Percentiles rank a stretch among this genome's conserved stretches.
phyloP scores from a whole-genome alignment of 2,888 invertebrate genomes.

The Papilio demoleus region DNA sequence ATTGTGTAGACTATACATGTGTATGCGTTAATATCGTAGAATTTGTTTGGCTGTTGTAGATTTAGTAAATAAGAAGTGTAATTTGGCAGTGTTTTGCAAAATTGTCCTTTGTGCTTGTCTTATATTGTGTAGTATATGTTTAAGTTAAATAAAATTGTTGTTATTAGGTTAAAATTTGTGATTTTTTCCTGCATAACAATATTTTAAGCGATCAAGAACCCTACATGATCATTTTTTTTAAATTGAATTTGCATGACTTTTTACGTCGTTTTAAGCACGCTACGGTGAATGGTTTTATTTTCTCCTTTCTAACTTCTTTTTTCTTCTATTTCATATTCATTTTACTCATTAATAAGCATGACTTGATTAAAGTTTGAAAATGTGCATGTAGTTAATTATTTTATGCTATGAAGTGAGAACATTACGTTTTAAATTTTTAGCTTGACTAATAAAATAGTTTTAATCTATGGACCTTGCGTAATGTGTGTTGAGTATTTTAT shows the following conservation, averaged over 20 bases:
- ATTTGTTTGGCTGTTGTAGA: slow-evolving; percentile 43
- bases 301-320: slow-evolving; percentile 26
- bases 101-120: slow-evolving; percentile 42
- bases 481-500: slow-evolving; percentile 16
- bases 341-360: slow-evolving; percentile 43
- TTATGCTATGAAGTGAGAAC: slow-evolving; percentile 18
- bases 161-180: slow-evolving; percentile 37
- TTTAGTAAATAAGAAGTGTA: slow-evolving; percentile 43
- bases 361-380: slow-evolving; percentile 17
- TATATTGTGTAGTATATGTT: slow-evolving; percentile 36
- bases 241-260: slow-evolving; percentile 53
- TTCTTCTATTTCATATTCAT: slow-evolving; percentile 27
- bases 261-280: slow-evolving; percentile 44
- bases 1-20: slow-evolving; percentile 33
- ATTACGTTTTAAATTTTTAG: not conserved
- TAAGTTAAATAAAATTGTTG: slow-evolving; percentile 35
- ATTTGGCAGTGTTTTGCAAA: slow-evolving; percentile 50
- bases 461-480: not conserved
- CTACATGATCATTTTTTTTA: slow-evolving; percentile 43
- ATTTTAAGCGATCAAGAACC: slow-evolving; percentile 75
- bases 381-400: slow-evolving; percentile 33
- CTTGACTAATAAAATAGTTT: slow-evolving; percentile 31
- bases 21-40: slow-evolving; percentile 35
- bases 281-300: slow-evolving; percentile 42
- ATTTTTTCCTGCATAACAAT: slow-evolving; percentile 59